phyloP scores from a whole-genome alignment of 2,888 invertebrate species.

The Tridacna crocea region DNA sequence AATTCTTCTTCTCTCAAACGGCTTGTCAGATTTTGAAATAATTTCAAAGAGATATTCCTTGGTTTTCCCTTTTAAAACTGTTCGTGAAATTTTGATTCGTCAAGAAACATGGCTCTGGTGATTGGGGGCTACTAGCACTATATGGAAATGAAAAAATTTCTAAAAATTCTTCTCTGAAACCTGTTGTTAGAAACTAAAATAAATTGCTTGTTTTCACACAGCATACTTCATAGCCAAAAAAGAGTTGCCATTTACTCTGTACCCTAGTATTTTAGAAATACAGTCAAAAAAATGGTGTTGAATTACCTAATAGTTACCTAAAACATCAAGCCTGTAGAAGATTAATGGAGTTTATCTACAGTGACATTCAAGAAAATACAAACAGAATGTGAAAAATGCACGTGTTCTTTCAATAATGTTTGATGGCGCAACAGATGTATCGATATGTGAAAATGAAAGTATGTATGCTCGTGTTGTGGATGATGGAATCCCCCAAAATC shows the following conservation, averaged over 20 bases:
- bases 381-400: slow-evolving; percentile 18
- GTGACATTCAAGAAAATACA: slow-evolving; percentile 37
- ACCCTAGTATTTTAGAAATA: slow-evolving; percentile 23
- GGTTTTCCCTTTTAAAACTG: no score
- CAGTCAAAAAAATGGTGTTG: slow-evolving; percentile 37
- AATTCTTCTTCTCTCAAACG: no score
- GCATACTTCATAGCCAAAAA: slow-evolving; percentile 41
- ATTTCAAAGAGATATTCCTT: no score
- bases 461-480: slow-evolving; percentile 30
- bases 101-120: no score
- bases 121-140: no score
- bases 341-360: slow-evolving; percentile 37
- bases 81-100: no score
- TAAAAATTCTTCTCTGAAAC: no score
- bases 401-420: slow-evolving; percentile 14
- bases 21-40: no score
- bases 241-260: slow-evolving; percentile 37
- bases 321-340: slow-evolving; percentile 38
- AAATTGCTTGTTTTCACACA: slow-evolving; percentile 30
- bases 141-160: no score
- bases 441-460: slow-evolving; percentile 28
- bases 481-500: slow-evolving; percentile 27
- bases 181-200: slow-evolving; percentile 17
- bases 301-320: slow-evolving; percentile 28
- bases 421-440: slow-evolving; percentile 31